Percentiles rank a stretch among this genome's conserved stretches.
phyloP scores from a whole-genome alignment of 2,888 invertebrate species.

The Trichopoda pennipes region DNA sequence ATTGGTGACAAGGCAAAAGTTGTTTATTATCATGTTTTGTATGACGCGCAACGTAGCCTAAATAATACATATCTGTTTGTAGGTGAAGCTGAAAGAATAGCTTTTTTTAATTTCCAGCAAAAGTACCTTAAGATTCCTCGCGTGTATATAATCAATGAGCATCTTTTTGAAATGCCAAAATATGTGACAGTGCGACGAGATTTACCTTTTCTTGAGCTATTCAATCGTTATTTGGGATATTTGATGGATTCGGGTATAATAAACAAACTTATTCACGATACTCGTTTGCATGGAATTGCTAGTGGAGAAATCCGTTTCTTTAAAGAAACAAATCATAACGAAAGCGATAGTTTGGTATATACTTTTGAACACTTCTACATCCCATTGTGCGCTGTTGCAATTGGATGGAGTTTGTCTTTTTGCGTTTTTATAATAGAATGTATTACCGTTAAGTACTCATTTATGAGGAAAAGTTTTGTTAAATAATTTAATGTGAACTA shows the following conservation, averaged over 20 bases:
- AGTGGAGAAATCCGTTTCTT: too few relatives aligned
- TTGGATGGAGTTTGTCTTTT: not conserved
- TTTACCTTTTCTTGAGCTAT: conserved; percentile 19
- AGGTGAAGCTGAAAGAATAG: too few relatives aligned
- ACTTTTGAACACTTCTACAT: not conserved
- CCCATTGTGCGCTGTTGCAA: not conserved
- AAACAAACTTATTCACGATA: not conserved
- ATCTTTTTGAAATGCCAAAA: not conserved
- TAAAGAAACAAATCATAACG: too few relatives aligned
- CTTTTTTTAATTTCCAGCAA: conserved; percentile 14
- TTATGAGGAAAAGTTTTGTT: too few relatives aligned
- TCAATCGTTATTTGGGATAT: conserved; percentile 28
- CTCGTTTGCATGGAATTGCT: conserved; percentile 13
- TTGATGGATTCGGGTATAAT: conserved; percentile 19
- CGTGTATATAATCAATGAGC: conserved; percentile 3
- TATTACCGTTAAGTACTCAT: too few relatives aligned
- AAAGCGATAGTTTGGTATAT: too few relatives aligned
- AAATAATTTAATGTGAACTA: too few relatives aligned
- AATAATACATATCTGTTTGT: too few relatives aligned
- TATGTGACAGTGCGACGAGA: not conserved
- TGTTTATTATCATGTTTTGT: too few relatives aligned
- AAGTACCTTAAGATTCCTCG: conserved; percentile 16
- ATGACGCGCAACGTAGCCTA: too few relatives aligned
- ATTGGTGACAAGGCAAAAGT: too few relatives aligned
- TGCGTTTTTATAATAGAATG: not conserved